phyloP scores from a whole-genome alignment of 2,888 invertebrate genomes.

The Netelia fuscicornis region DNA sequence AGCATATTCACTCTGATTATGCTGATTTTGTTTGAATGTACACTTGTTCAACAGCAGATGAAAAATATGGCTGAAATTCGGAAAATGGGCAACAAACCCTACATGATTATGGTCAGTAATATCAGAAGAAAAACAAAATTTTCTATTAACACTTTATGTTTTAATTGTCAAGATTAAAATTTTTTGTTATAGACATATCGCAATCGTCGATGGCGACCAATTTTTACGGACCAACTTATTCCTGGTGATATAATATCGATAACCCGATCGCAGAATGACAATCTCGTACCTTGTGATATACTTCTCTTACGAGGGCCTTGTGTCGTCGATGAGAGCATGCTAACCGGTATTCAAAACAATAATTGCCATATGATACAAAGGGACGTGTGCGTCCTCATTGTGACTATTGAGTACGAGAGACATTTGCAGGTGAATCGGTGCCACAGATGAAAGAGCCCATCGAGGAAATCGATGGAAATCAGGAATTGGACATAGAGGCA shows the following conservation, averaged over 20 bases:
- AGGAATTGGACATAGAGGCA: slow-evolving; percentile 91
- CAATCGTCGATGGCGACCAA: slow-evolving; percentile 94
- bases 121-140: slow-evolving; percentile 8
- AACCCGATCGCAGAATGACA: slow-evolving; percentile 94
- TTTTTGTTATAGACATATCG: slow-evolving; percentile 90
- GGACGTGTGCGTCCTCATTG: neutral
- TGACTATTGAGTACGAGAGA: neutral
- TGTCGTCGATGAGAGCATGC: slow-evolving; percentile 99
- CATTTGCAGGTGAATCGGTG: slow-evolving; percentile 92
- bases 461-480: slow-evolving; percentile 89
- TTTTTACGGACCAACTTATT: slow-evolving; percentile 94
- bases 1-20: slow-evolving; percentile 98
- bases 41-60: slow-evolving; percentile 98
- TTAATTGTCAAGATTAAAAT: slow-evolving; percentile 18
- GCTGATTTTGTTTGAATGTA: slow-evolving; percentile 98
- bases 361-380: too few species aligned
- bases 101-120: slow-evolving; percentile 89
- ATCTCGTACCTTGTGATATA: slow-evolving; percentile 98
- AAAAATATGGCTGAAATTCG: slow-evolving; percentile 99
- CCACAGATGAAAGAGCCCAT: slow-evolving; percentile 99
- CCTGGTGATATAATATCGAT: slow-evolving; percentile 99
- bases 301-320: slow-evolving; percentile 97
- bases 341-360: slow-evolving; percentile 89
- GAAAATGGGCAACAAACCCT: slow-evolving; percentile 99
- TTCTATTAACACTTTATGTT: neutral